These are phyloP conservation scores for Grammomys surdaster DNA, from an alignment of 2,113 vertebrate species.

Conservation along the genomic window DNA sequence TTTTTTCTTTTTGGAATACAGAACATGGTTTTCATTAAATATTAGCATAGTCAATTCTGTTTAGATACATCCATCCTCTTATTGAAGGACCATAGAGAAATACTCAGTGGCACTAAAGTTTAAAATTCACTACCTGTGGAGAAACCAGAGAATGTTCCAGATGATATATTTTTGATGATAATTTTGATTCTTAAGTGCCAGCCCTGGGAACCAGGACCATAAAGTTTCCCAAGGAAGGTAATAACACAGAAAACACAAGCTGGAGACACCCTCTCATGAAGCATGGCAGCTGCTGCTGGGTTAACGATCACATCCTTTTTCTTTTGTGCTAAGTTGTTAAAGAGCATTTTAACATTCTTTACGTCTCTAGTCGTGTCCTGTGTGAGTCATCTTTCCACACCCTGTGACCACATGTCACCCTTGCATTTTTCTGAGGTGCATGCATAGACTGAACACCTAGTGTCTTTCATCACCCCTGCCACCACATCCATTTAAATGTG, in stretches of 20 bases:
- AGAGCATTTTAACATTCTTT: conserved; percentile 37
- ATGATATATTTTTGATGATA: not conserved
- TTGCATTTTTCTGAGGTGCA: not conserved
- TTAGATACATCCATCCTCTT: not conserved
- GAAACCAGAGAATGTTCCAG: not conserved
- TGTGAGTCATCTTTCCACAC: conserved; percentile 41
- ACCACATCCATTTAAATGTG: conserved; percentile 33
- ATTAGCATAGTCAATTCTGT: conserved; percentile 7
- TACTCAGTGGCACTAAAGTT: not conserved
- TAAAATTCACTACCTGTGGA: conserved; percentile 19
- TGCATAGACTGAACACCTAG: not conserved
- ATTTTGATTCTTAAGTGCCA: conserved; percentile 6
- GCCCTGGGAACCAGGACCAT: not conserved
- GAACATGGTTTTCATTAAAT: conserved; percentile 41
- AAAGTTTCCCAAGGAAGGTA: conserved; percentile 23
- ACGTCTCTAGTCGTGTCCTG: not conserved
- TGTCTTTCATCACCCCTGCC: conserved; percentile 6
- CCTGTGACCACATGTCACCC: conserved; percentile 3
- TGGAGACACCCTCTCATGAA: conserved; percentile 37
- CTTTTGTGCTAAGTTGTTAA: conserved; percentile 53
- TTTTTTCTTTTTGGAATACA: not conserved
- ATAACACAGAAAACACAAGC: not conserved
- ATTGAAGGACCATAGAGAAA: not conserved
- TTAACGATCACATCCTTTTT: conserved; percentile 3
- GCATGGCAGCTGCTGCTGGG: not conserved